Percentiles rank a stretch among this genome's conserved stretches.
phyloP scores from a whole-genome alignment of 2,888 invertebrate genomes.

The Sesia apiformis region DNA sequence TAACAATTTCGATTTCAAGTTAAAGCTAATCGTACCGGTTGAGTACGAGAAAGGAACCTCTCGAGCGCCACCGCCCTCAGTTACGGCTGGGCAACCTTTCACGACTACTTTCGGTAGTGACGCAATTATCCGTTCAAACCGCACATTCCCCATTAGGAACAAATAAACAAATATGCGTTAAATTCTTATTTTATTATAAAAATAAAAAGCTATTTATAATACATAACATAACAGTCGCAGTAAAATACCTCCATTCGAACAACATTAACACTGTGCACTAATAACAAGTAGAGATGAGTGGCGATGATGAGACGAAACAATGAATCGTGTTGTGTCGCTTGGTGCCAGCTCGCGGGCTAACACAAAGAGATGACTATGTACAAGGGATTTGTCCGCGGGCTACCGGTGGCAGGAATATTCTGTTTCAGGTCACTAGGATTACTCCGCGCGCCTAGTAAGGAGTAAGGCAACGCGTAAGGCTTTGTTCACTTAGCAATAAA shows the following conservation, averaged over 20 bases:
- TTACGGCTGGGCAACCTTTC: conserved; percentile 48
- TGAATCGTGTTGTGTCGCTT: conserved; percentile 25
- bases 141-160: conserved; percentile 26
- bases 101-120: conserved; percentile 60
- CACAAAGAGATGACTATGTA: conserved; percentile 51
- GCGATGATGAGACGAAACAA: conserved; percentile 36
- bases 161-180: conserved; percentile 52
- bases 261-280: conserved; percentile 69
- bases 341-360: conserved; percentile 28
- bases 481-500: conserved; percentile 39
- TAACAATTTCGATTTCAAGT: conserved; percentile 36
- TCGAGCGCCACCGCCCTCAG: conserved; percentile 27
- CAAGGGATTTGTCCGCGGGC: conserved; percentile 41
- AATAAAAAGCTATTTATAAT: conserved; percentile 65
- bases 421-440: conserved; percentile 4
- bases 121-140: conserved; percentile 32
- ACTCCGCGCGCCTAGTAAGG: conserved; percentile 2
- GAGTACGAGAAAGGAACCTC: conserved; percentile 43
- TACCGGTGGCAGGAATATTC: conserved; percentile 20
- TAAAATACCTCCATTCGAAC: conserved; percentile 54
- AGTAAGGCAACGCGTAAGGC: conserved; percentile 11
- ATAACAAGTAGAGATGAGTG: conserved; percentile 64
- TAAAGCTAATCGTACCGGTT: conserved; percentile 34
- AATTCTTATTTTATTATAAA: conserved; percentile 61
- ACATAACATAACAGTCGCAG: conserved; percentile 69